These are phyloP conservation scores for Prenolepis imparis DNA, from an alignment of 2,888 invertebrate species.

Conservation along the genomic window DNA sequence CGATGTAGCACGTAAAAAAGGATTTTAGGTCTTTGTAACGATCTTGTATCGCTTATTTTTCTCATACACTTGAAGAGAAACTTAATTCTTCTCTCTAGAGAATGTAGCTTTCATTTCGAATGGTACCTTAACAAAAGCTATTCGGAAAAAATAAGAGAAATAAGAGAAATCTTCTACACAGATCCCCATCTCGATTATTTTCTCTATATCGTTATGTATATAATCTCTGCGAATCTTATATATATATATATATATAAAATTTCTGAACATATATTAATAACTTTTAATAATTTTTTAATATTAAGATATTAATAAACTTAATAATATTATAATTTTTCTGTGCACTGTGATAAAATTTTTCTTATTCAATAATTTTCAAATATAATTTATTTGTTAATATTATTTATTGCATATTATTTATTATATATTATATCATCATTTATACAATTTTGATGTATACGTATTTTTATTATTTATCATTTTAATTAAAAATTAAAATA, in stretches of 20 bases:
- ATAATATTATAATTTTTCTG: background rate
- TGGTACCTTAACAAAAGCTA: background rate
- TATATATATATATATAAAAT: background rate
- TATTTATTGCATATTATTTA: background rate
- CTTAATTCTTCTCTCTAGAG: constrained; percentile 13
- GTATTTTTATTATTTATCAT: too few species aligned
- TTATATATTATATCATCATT: background rate
- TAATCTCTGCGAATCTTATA: background rate
- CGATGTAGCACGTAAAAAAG: constrained; percentile 25
- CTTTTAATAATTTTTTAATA: background rate
- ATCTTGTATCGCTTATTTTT: constrained; percentile 38
- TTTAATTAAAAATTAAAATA: too few species aligned
- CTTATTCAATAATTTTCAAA: background rate
- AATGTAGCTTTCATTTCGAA: constrained; percentile 2
- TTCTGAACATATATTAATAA: background rate
- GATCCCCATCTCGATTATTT: background rate
- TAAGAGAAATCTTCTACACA: background rate
- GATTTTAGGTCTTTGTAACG: constrained; percentile 32
- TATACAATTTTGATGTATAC: background rate
- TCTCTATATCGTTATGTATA: background rate
- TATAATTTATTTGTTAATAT: background rate
- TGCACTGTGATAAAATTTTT: too few species aligned
- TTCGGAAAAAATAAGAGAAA: background rate
- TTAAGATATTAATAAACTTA: background rate
- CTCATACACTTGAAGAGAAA: background rate